A percentile compares a stretch with the other conserved stretches of the same genome.
Conservation (phyloP, 2,888 invertebrate genomes). For the Ophion ellenae region DNA sequence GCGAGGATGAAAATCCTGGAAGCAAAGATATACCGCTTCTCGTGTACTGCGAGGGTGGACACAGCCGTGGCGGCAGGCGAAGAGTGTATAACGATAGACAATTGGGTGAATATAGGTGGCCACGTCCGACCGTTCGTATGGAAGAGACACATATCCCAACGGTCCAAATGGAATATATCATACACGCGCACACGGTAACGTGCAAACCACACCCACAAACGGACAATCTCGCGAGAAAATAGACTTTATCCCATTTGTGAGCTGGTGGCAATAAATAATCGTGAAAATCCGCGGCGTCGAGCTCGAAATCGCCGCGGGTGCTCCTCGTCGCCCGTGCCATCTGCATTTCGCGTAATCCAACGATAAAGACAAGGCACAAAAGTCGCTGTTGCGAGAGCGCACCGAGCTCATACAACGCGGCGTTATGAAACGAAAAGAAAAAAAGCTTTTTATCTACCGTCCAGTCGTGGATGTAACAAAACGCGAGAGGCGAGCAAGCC, state of each 20-base stretch:
- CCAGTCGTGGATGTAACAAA: slow-evolving; percentile 26
- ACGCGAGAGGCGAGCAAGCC: slow-evolving; percentile 37
- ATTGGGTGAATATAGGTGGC: slow-evolving; percentile 39
- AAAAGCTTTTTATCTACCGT: slow-evolving; percentile 34
- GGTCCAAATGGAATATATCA: slow-evolving; percentile 56
- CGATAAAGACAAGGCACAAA: slow-evolving; percentile 62
- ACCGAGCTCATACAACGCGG: slow-evolving; percentile 27
- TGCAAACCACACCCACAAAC: background rate
- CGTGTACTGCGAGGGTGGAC: slow-evolving; percentile 11
- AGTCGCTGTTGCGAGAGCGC: slow-evolving; percentile 24
- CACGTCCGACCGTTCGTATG: slow-evolving; percentile 41
- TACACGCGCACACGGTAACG: slow-evolving; percentile 7
- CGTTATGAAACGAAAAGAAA: slow-evolving; percentile 14
- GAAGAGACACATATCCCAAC: slow-evolving; percentile 39
- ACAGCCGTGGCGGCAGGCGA: background rate
- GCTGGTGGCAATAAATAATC: slow-evolving; percentile 63
- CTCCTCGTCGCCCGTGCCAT: slow-evolving; percentile 52
- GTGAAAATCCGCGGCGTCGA: slow-evolving; percentile 61
- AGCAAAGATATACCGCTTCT: background rate
- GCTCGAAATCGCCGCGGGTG: slow-evolving; percentile 49
- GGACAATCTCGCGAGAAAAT: slow-evolving; percentile 34
- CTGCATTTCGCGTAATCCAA: slow-evolving; percentile 68
- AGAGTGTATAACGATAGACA: slow-evolving; percentile 36
- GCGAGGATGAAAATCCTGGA: background rate
- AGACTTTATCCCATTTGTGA: slow-evolving; percentile 26